Percentiles rank a stretch among this genome's conserved stretches.
These are phyloP conservation scores for Zapornia atra DNA, from an alignment of 2,113 vertebrate species.

Conservation along the genomic window DNA sequence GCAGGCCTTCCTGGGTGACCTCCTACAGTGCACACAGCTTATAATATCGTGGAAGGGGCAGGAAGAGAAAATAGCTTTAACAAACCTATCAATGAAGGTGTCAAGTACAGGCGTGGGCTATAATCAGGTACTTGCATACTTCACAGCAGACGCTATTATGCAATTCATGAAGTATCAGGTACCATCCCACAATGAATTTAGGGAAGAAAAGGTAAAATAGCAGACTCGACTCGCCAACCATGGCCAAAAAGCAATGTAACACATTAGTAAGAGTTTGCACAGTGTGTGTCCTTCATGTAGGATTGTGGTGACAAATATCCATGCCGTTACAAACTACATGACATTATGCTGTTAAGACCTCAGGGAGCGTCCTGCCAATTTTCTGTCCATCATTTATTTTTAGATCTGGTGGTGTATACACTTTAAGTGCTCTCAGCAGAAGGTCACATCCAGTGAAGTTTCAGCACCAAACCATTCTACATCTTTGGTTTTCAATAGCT, in stretches of 20 bases:
- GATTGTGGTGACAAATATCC: conserved; percentile 50
- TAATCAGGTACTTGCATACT: conserved; percentile 41
- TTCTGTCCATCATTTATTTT: conserved; percentile 66
- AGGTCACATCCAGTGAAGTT: conserved; percentile 56
- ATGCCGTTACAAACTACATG: conserved; percentile 23
- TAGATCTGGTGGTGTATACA: neutral
- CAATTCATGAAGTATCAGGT: neutral
- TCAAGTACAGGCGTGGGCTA: neutral
- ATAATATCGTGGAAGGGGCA: neutral
- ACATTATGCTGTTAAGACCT: conserved; percentile 44
- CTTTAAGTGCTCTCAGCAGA: conserved; percentile 36
- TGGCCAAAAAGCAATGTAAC: neutral
- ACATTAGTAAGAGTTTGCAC: conserved; percentile 54
- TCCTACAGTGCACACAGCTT: neutral
- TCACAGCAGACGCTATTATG: conserved; percentile 35
- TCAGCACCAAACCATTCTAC: conserved; percentile 18
- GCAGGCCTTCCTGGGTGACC: neutral
- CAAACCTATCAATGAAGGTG: conserved; percentile 33
- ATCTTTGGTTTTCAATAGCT: conserved; percentile 13
- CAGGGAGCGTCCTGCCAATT: conserved; percentile 55
- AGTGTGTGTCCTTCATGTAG: conserved; percentile 61
- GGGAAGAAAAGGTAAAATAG: neutral
- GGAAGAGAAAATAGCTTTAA: conserved; percentile 29
- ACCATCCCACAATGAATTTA: conserved; percentile 44
- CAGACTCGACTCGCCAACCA: neutral